These are phyloP conservation scores for Carassius gibelio DNA, from an alignment of 2,113 vertebrate species.

Conservation along the genomic window DNA sequence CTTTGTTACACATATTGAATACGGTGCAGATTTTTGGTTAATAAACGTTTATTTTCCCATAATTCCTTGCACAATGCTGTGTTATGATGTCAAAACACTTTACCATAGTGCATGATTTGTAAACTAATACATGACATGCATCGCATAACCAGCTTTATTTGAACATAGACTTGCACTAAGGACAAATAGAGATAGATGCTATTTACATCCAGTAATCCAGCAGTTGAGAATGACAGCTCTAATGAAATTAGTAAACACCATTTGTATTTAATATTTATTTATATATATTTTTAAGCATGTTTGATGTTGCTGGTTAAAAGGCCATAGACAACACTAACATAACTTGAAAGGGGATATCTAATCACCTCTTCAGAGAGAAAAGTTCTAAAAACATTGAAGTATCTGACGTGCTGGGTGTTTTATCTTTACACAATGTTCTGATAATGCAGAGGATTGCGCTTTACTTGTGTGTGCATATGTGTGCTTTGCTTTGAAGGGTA, in stretches of 20 bases:
- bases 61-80: too few species aligned
- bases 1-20: too few species aligned
- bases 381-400: conserved; percentile 11
- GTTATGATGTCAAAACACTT: too few species aligned
- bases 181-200: too few species aligned
- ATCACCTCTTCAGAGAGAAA: conserved; percentile 41
- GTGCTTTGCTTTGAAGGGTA: conserved; percentile 36
- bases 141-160: too few species aligned
- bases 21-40: too few species aligned
- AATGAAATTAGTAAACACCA: not conserved
- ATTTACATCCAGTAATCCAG: too few species aligned
- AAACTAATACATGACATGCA: too few species aligned
- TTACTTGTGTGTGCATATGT: conserved; percentile 5
- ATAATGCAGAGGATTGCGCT: conserved; percentile 21
- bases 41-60: too few species aligned
- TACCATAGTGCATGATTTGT: too few species aligned
- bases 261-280: not conserved
- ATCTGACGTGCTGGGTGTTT: not conserved
- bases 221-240: not conserved
- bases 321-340: not conserved
- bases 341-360: conserved; percentile 29
- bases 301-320: conserved; percentile 26
- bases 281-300: not conserved
- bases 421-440: conserved; percentile 25
- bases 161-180: too few species aligned